Conservation (phyloP, 2,113 vertebrate genomes). For the Trematomus loennbergii region DNA sequence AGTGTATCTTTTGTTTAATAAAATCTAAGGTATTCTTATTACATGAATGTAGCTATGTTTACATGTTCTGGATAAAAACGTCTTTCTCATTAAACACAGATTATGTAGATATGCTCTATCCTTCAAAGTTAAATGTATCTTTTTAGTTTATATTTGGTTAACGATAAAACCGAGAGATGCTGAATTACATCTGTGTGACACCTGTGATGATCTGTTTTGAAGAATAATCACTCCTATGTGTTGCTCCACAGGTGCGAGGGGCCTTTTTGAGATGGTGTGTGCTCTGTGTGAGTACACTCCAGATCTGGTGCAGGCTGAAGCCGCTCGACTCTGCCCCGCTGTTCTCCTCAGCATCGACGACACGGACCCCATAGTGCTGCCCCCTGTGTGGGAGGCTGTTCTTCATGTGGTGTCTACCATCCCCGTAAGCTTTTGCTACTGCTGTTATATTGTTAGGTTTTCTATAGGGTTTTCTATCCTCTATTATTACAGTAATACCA, state of each 20-base stretch:
- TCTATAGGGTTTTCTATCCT: neutral
- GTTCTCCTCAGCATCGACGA: conserved; percentile 94
- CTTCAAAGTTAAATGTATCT: neutral
- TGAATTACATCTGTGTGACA: neutral
- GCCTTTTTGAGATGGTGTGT: conserved; percentile 94
- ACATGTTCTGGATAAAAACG: neutral
- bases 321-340: conserved; percentile 87
- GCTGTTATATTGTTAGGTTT: neutral
- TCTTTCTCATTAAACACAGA: neutral
- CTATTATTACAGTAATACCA: neutral
- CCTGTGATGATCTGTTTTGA: neutral
- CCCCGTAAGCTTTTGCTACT: conserved; percentile 82
- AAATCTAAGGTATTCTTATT: neutral
- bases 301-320: conserved; percentile 86
- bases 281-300: conserved; percentile 89
- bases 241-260: conserved; percentile 87
- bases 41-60: neutral
- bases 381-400: conserved; percentile 93
- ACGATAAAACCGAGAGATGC: neutral
- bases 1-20: neutral
- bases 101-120: neutral
- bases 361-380: conserved; percentile 92
- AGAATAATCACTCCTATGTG: neutral
- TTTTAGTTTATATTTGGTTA: neutral
- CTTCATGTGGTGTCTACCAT: conserved; percentile 88